Evolutionary conservation across 1,140 invertebrate genomes (phyloP).

Genomic region (Drosophila cardini): DNA sequence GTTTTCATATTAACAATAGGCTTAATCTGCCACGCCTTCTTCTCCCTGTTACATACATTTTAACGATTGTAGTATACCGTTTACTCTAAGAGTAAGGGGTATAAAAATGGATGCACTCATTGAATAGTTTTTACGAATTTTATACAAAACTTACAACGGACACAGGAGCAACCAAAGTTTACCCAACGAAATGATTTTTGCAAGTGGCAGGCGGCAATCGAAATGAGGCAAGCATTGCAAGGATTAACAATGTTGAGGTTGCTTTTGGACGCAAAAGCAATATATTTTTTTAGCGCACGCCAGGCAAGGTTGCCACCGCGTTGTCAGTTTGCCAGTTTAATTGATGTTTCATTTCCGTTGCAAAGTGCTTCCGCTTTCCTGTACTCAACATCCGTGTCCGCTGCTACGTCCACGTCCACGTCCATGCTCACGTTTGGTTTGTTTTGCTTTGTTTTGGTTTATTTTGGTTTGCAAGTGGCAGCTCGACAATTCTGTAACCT

Average conservation of each 20-base stretch:
- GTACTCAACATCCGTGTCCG: constrained; percentile 55
- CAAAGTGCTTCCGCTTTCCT: constrained; percentile 82
- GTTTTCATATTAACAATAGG: too few relatives aligned
- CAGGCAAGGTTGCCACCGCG: constrained; percentile 25
- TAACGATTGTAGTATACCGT: too few relatives aligned
- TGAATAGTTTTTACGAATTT: constrained; percentile 42
- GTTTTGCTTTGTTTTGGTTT: constrained; percentile 27
- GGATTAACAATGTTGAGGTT: constrained; percentile 38
- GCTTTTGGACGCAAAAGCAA: constrained; percentile 40
- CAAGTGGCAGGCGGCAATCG: background rate
- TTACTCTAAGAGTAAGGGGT: too few relatives aligned
- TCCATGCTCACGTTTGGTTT: too few relatives aligned
- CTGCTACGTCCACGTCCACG: too few relatives aligned
- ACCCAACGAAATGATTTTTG: background rate
- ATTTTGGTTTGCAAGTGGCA: constrained; percentile 41
- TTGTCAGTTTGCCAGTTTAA: constrained; percentile 71
- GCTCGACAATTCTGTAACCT: constrained; percentile 20
- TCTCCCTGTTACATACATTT: too few relatives aligned
- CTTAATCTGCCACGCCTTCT: too few relatives aligned
- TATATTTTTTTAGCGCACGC: constrained; percentile 45
- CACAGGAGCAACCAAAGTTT: background rate
- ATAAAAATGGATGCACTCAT: constrained; percentile 48
- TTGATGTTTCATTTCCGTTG: constrained; percentile 84
- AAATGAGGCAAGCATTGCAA: constrained; percentile 15
- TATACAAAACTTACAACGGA: constrained; percentile 18